Evolutionary conservation across 2,888 invertebrate species (phyloP).

Genomic region (Oscheius sp.): DNA sequence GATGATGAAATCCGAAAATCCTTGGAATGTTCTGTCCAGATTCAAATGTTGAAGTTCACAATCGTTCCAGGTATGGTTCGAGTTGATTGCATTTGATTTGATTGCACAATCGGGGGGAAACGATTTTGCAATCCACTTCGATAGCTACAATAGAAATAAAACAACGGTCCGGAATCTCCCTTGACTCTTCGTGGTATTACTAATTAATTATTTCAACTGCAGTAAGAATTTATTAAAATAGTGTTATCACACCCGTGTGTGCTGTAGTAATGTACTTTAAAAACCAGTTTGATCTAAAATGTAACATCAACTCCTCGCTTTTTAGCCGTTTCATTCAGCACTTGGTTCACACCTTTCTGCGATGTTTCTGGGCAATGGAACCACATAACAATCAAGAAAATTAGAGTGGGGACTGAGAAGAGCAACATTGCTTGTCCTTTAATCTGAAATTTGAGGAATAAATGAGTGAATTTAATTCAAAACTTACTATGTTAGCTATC

Average conservation of each 20-base stretch:
- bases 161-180: no score
- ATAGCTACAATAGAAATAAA: no score
- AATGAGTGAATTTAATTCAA: background rate
- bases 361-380: slow-evolving; percentile 35
- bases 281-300: no score
- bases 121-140: no score
- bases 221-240: no score
- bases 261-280: no score
- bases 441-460: slow-evolving; percentile 28
- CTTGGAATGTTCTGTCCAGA: background rate
- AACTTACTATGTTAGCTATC: slow-evolving; percentile 37
- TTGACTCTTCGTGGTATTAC: no score
- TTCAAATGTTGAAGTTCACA: background rate
- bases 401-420: slow-evolving; percentile 36
- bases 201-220: no score
- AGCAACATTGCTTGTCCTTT: slow-evolving; percentile 34
- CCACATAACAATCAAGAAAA: slow-evolving; percentile 31
- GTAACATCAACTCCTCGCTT: slow-evolving; percentile 3
- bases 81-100: no score
- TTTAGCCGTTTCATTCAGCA: slow-evolving; percentile 30
- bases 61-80: background rate
- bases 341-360: slow-evolving; percentile 28
- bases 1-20: no score
- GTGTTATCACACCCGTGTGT: no score
- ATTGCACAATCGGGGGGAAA: no score